Conservation (phyloP, 2,888 invertebrate species). For the Mythimna pallens region DNA sequence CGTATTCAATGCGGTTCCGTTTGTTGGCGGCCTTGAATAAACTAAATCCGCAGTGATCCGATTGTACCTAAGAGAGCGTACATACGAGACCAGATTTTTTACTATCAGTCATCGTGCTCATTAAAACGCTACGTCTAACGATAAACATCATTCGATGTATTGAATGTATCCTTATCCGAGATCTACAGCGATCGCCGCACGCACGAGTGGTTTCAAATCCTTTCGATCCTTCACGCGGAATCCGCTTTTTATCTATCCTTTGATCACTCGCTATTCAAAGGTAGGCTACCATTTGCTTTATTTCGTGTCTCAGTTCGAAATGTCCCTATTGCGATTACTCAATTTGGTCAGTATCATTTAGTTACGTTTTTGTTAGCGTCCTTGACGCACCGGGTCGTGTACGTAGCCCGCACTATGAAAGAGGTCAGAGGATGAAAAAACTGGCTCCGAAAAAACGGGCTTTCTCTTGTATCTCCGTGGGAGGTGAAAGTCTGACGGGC, state of each 20-base stretch:
- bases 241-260: constrained; percentile 78
- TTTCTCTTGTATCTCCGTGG: constrained; percentile 82
- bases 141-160: constrained; percentile 73
- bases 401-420: constrained; percentile 66
- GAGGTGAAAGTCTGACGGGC: constrained; percentile 84
- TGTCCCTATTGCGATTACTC: constrained; percentile 28
- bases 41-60: constrained; percentile 57
- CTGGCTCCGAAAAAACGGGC: constrained; percentile 72
- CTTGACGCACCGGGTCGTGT: constrained; percentile 55
- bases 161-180: constrained; percentile 74
- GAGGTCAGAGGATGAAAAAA: constrained; percentile 76
- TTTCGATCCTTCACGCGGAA: constrained; percentile 74
- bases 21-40: constrained; percentile 62
- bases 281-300: constrained; percentile 63
- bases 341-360: constrained; percentile 35
- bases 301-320: constrained; percentile 49
- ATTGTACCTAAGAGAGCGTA: constrained; percentile 47
- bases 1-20: constrained; percentile 62
- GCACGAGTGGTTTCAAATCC: constrained; percentile 76
- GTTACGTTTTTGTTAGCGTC: constrained; percentile 34
- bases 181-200: constrained; percentile 71
- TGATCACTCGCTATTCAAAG: constrained; percentile 73
- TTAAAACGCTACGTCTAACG: constrained; percentile 64
- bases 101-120: constrained; percentile 59
- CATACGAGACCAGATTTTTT: constrained; percentile 55